Conservation (phyloP, 2,888 invertebrate genomes). For the Dichetophora obliterata region DNA sequence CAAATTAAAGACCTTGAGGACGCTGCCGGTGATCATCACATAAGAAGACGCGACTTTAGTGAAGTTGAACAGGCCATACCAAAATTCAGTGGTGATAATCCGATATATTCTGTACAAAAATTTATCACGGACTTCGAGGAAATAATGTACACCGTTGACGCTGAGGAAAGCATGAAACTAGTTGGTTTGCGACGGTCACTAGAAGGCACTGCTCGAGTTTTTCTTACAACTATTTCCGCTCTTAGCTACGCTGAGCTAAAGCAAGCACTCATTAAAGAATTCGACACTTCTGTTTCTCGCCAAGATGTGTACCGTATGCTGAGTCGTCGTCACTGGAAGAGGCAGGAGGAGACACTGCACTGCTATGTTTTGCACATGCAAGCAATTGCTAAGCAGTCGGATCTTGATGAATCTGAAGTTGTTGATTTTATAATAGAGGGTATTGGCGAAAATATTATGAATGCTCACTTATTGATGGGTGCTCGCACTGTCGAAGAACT, state of each 20-base stretch:
- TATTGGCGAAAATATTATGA: constrained; percentile 15
- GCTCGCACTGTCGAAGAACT: constrained; percentile 9
- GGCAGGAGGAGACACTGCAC: constrained; percentile 25
- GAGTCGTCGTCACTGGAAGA: constrained; percentile 26
- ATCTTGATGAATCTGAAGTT: constrained; percentile 28
- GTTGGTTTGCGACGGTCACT: constrained; percentile 29
- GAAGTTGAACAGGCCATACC: constrained; percentile 25
- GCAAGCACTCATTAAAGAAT: constrained; percentile 33
- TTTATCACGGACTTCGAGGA: constrained; percentile 31
- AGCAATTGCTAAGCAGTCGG: constrained; percentile 10
- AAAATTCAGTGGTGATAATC: constrained; percentile 20
- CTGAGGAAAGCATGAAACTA: constrained; percentile 20
- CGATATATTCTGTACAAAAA: not conserved
- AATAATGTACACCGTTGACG: constrained; percentile 6
- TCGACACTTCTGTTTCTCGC: constrained; percentile 3
- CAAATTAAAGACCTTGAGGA: too few relatives aligned
- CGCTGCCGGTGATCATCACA: too few relatives aligned
- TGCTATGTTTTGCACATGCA: too few relatives aligned
- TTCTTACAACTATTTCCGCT: constrained; percentile 15
- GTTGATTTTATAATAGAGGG: constrained; percentile 35
- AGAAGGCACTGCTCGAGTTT: constrained; percentile 19
- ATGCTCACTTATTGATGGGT: constrained; percentile 14
- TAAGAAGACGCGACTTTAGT: not conserved
- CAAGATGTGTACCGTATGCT: constrained; percentile 39
- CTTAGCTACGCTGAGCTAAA: constrained; percentile 23